These are phyloP conservation scores for Drosophila tropicalis DNA, from an alignment of 1,140 invertebrate species.

Conservation along the genomic window DNA sequence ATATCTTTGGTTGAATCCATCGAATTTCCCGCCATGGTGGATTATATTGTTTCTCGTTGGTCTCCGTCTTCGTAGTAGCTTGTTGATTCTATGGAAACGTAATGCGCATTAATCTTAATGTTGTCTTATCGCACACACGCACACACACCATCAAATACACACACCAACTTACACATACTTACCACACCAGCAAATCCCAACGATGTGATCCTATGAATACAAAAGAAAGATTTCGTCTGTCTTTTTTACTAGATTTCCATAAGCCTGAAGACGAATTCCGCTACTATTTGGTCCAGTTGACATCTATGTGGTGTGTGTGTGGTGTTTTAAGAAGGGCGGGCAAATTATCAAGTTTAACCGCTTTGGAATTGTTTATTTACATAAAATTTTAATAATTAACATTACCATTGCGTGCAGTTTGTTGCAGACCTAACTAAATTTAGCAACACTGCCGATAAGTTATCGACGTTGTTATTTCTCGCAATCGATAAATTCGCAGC, in stretches of 20 bases:
- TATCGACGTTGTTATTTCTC: too few species aligned
- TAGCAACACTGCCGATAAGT: too few species aligned
- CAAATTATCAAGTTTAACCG: background rate
- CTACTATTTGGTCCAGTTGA: background rate
- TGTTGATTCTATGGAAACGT: constrained; percentile 1
- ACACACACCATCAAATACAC: background rate
- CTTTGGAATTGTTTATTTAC: constrained; percentile 1
- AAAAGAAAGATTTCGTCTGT: background rate
- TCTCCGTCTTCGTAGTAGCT: background rate
- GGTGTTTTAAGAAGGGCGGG: too few species aligned
- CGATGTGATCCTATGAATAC: background rate
- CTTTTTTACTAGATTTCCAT: background rate
- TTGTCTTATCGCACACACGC: constrained; percentile 17
- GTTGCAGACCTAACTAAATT: too few species aligned
- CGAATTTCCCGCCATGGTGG: constrained; percentile 14
- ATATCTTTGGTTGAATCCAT: constrained; percentile 4
- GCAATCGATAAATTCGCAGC: too few species aligned
- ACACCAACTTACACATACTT: background rate
- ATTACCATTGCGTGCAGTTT: background rate
- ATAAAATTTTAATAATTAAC: background rate
- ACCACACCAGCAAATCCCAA: background rate
- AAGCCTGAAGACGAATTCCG: constrained; percentile 4
- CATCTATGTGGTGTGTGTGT: constrained; percentile 6
- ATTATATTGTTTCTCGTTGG: background rate
- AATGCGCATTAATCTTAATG: constrained; percentile 22